These are phyloP conservation scores for Recurvirostra avosetta DNA, from an alignment of 2,113 vertebrate genomes.

Conservation along the genomic window DNA sequence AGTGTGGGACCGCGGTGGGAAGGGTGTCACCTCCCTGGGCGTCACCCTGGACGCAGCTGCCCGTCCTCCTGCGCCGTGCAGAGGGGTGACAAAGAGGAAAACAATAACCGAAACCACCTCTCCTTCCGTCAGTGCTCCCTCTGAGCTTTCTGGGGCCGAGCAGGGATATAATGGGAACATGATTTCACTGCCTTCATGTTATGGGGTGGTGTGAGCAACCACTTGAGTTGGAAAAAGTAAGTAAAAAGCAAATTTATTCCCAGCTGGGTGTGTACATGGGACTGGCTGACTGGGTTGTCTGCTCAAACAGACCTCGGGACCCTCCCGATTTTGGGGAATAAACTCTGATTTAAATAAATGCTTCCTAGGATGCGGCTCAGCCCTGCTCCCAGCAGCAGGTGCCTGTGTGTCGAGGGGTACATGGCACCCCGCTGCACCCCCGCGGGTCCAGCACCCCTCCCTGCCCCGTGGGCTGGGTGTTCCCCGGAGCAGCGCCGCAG, in stretches of 20 bases:
- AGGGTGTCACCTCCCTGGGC: background rate
- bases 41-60: background rate
- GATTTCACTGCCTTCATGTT: background rate
- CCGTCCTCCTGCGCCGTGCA: accelerated
- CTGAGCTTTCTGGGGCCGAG: background rate
- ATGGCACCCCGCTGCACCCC: background rate
- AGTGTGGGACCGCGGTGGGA: accelerated
- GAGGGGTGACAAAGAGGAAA: background rate
- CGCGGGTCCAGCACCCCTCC: background rate
- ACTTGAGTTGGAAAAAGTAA: background rate
- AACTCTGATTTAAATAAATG: background rate
- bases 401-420: accelerated
- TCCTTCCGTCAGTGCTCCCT: background rate
- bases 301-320: background rate
- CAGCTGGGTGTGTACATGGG: background rate
- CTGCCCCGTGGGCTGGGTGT: background rate
- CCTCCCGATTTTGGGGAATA: accelerated
- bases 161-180: background rate
- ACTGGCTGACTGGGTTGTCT: background rate
- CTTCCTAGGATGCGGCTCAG: background rate
- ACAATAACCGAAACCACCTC: background rate
- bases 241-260: background rate
- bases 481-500: background rate
- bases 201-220: background rate
- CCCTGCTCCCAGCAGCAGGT: background rate